A percentile compares a stretch with the other conserved stretches of the same genome.
phyloP scores from a whole-genome alignment of 1,140 invertebrate genomes.

The Solenopsis invicta region DNA sequence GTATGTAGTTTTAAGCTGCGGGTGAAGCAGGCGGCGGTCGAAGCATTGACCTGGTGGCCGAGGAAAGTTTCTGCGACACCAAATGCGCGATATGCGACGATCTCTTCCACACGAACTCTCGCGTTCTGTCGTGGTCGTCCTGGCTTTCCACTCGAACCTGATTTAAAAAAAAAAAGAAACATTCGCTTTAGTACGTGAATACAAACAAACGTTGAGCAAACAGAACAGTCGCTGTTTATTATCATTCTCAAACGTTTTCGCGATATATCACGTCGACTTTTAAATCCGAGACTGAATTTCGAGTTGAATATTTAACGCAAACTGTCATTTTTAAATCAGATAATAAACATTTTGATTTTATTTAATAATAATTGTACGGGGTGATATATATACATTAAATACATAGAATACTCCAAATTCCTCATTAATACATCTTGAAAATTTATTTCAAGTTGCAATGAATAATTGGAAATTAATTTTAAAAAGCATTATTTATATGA shows the following conservation, averaged over 20 bases:
- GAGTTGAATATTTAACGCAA: neutral
- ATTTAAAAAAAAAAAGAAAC: slow-evolving; percentile 34
- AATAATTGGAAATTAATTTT: neutral
- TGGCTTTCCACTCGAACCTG: slow-evolving; percentile 93
- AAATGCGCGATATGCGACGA: slow-evolving; percentile 93
- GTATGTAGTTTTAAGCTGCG: slow-evolving; percentile 61
- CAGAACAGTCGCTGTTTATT: neutral
- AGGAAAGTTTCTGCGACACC: slow-evolving; percentile 92
- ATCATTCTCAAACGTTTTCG: neutral
- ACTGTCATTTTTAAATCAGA: neutral
- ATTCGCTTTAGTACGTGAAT: neutral
- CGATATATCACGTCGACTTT: neutral
- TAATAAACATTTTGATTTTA: neutral
- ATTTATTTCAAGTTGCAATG: neutral
- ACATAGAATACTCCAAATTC: neutral
- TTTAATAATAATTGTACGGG: neutral
- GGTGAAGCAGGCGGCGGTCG: slow-evolving; percentile 84
- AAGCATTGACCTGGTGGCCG: slow-evolving; percentile 92
- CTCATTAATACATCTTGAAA: neutral
- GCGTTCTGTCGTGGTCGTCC: slow-evolving; percentile 93
- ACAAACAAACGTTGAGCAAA: neutral
- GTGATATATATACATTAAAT: neutral
- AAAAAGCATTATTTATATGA: too few species aligned
- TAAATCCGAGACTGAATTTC: slow-evolving; percentile 8
- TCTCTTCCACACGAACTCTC: slow-evolving; percentile 93